Percentiles rank a stretch among this genome's conserved stretches.
These are phyloP conservation scores for Drosophila carrolli DNA, from an alignment of 1,140 invertebrate species.

Conservation along the genomic window DNA sequence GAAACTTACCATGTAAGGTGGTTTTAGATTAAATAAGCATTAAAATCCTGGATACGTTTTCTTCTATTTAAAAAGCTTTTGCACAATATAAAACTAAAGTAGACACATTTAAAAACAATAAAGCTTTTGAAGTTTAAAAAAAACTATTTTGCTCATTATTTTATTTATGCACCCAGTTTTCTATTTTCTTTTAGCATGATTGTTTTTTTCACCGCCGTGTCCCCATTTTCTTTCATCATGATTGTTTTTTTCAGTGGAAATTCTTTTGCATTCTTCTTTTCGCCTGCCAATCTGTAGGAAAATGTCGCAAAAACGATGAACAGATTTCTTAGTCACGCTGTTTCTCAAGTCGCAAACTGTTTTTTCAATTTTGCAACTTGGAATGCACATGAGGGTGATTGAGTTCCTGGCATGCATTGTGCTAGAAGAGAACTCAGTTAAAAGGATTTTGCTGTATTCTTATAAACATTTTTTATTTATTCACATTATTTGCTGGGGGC, in stretches of 20 bases:
- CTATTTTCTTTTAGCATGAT: too few relatives aligned
- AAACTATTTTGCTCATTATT: too few relatives aligned
- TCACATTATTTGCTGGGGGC: conserved; percentile 54
- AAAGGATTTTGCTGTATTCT: conserved; percentile 35
- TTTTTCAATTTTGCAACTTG: background rate
- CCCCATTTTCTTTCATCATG: background rate
- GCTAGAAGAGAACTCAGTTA: conserved; percentile 6
- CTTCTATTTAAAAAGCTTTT: too few relatives aligned
- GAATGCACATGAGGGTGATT: conserved; percentile 30
- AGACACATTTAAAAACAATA: background rate
- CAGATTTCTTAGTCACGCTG: background rate
- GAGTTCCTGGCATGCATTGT: conserved; percentile 26
- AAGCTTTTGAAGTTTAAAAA: too few relatives aligned
- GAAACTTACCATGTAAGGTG: too few relatives aligned
- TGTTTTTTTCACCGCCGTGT: too few relatives aligned
- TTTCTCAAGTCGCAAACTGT: background rate
- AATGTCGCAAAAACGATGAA: conserved; percentile 4
- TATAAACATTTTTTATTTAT: conserved; percentile 61
- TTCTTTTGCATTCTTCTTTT: too few relatives aligned
- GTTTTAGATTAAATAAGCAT: too few relatives aligned
- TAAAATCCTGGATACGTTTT: too few relatives aligned
- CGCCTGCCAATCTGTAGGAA: conserved; percentile 27
- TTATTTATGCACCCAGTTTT: too few relatives aligned
- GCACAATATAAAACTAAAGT: background rate
- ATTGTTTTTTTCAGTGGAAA: conserved; percentile 3